Percentiles rank a stretch among this genome's conserved stretches.
Evolutionary conservation across 2,888 invertebrate genomes (phyloP).

Genomic region (Theodoxus fluviatilis): DNA sequence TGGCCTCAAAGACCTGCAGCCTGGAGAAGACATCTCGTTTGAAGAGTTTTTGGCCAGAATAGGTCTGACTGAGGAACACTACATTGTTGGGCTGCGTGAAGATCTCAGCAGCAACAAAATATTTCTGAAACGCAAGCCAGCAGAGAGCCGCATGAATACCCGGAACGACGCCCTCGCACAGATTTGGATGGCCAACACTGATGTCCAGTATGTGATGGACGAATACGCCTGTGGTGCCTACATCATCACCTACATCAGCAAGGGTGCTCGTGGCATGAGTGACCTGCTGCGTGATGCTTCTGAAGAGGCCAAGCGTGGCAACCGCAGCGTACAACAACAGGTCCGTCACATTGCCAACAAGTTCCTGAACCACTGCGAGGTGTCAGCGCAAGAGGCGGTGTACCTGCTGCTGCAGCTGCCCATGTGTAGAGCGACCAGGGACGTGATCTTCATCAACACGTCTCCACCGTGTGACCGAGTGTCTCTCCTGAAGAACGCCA

Average conservation of each 20-base stretch:
- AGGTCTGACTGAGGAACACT: not conserved
- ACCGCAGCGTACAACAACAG: conserved; percentile 31
- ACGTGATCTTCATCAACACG: too few relatives aligned
- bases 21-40: not conserved
- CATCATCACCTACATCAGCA: conserved; percentile 38
- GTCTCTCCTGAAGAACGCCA: too few relatives aligned
- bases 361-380: conserved; percentile 43
- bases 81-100: not conserved
- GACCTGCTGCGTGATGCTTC: conserved; percentile 34
- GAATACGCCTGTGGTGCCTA: conserved; percentile 29
- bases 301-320: conserved; percentile 35
- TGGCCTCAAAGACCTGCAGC: not conserved
- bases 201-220: conserved; percentile 18
- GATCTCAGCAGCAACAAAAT: not conserved
- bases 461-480: too few relatives aligned
- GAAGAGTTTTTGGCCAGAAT: not conserved
- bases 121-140: conserved; percentile 13
- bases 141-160: conserved; percentile 7
- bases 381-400: conserved; percentile 48
- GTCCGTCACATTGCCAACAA: conserved; percentile 39
- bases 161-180: not conserved
- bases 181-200: conserved; percentile 18
- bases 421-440: conserved; percentile 34
- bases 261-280: conserved; percentile 39
- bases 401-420: conserved; percentile 40